Conservation (phyloP, 2,888 invertebrate genomes). For the Nemotelus nigrinus region DNA sequence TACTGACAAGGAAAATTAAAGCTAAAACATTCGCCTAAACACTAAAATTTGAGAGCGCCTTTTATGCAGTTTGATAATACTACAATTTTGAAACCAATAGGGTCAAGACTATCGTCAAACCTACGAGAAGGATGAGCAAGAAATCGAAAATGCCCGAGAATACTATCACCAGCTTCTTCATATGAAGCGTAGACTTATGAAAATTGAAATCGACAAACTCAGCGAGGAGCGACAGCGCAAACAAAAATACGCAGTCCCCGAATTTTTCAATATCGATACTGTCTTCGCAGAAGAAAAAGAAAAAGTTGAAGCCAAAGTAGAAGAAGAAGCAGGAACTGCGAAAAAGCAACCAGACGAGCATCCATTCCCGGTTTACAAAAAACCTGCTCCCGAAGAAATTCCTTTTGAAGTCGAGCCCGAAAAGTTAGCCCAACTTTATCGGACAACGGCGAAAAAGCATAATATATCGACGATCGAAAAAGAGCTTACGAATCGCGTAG, state of each 20-base stretch:
- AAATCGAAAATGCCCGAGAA: constrained; percentile 58
- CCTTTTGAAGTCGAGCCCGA: background rate
- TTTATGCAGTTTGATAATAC: too few relatives aligned
- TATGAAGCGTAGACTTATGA: constrained; percentile 57
- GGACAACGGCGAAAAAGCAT: constrained; percentile 56
- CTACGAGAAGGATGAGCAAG: constrained; percentile 60
- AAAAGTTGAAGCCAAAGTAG: background rate
- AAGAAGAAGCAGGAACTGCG: background rate
- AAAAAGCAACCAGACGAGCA: background rate
- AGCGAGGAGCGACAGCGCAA: constrained; percentile 55
- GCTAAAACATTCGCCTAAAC: too few relatives aligned
- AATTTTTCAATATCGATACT: constrained; percentile 52
- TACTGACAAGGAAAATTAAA: too few relatives aligned
- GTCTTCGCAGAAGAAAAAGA: constrained; percentile 48
- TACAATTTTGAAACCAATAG: constrained; percentile 53
- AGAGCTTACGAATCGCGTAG: background rate
- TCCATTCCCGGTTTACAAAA: background rate
- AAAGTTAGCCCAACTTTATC: constrained; percentile 55
- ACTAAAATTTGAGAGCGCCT: too few relatives aligned
- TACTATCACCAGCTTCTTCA: constrained; percentile 59
- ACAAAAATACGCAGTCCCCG: constrained; percentile 56
- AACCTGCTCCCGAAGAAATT: background rate
- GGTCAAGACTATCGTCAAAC: constrained; percentile 62
- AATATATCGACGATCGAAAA: constrained; percentile 19
- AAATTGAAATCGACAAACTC: constrained; percentile 54